Base-by-base conservation (phyloP, 2,888 invertebrate species). In the Embidobia sp. region DNA sequence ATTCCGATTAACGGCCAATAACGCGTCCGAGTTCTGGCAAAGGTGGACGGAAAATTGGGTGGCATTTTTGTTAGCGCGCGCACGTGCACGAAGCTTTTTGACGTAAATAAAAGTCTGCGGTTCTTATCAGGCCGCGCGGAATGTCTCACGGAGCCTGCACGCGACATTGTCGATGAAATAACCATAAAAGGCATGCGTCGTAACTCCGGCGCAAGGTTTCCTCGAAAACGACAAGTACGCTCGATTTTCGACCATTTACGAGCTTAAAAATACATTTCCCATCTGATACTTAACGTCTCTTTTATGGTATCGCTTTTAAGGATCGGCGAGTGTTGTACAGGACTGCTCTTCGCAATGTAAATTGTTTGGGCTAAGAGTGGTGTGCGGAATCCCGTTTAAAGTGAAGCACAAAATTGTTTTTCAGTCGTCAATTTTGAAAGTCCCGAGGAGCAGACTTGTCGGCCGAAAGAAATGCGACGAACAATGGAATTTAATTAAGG, bases 111-210 rank as follows among this genome's bases (percentile, higher is more conserved):
- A 70, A 75, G 61, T 10, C 19, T 27, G 59, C 7, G 69, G 77
- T 75, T n/a, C 70, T 81, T 79, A 67, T 70, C 42, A 27, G 31
- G 16, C 27, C 16, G 35, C 33, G 63, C 31, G 69, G 75, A 78
- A 78, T 80, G 69, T 80, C 78, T 61, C 53, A 44, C 73, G 35
- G 63, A 67, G 55, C 37, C 70, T 53, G 66, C 78, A 78, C 78
- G 77, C 80, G 73, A 80, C 74, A 74, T 69, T 48, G 72, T 67
- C 55, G 73, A 75, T 74, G 77, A 75, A 80, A 77, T 80, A 77
- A 70, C 69, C 77, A 51, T 76, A 70, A 77, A 75, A 75, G 67
- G 69, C 66, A 63, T 40, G 74, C 64, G 49, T 64, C 73, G 64
- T 73, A 73, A 73, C 57, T 73, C 51, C 33, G 64, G 7, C 8